A percentile compares a stretch with the other conserved stretches of the same genome.
Evolutionary conservation across 2,113 vertebrate species (phyloP).

Genomic region (Phalacrocorax carbo): DNA sequence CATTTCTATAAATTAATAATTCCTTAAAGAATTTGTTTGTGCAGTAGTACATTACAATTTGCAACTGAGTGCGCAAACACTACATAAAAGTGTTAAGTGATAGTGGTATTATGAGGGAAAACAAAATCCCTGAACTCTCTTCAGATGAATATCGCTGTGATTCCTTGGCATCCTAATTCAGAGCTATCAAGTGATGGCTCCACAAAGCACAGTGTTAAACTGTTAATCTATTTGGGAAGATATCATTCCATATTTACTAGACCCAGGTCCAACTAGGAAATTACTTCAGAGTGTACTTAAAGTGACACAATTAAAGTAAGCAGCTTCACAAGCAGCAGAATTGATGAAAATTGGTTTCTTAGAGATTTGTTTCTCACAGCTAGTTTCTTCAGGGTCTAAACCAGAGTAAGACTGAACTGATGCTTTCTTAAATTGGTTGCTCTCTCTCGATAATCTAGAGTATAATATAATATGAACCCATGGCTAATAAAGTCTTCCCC

Average conservation of each 20-base stretch:
- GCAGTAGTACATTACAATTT: not conserved
- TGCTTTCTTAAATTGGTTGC: not conserved
- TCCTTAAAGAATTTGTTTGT: not conserved
- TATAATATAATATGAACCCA: not conserved
- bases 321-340: not conserved
- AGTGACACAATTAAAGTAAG: not conserved
- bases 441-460: not conserved
- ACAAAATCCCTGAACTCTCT: not conserved
- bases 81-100: not conserved
- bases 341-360: not conserved
- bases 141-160: not conserved
- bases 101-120: not conserved
- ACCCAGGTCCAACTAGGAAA: not conserved
- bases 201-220: not conserved
- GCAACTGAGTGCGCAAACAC: not conserved
- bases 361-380: not conserved
- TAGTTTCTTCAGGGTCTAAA: not conserved
- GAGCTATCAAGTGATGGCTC: not conserved
- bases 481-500: not conserved
- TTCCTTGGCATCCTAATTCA: not conserved
- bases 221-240: not conserved
- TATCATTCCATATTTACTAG: not conserved
- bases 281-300: not conserved
- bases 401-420: not conserved
- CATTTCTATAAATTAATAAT: not conserved